These are phyloP conservation scores for Marasmarcha lunaedactyla DNA, from an alignment of 2,888 invertebrate species.

Conservation along the genomic window DNA sequence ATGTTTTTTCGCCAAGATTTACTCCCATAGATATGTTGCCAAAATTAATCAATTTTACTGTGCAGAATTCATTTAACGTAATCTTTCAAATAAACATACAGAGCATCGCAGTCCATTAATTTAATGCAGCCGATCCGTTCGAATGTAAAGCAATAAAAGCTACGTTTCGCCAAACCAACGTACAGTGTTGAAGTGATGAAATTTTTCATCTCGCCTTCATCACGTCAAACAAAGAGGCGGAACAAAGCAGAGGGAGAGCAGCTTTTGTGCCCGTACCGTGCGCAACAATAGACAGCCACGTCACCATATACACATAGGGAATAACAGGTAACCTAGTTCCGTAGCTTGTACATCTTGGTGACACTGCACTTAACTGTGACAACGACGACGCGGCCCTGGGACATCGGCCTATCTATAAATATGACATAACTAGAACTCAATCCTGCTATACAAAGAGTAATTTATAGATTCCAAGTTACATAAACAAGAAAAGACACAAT, in stretches of 20 bases:
- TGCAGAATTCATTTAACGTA: too few relatives aligned
- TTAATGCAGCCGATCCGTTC: conserved; percentile 16
- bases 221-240: conserved; percentile 61
- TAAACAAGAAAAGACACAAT: too few relatives aligned
- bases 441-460: not conserved
- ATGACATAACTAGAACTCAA: conserved; percentile 4
- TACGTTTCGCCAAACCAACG: conserved; percentile 19
- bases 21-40: too few relatives aligned
- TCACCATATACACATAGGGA: not conserved
- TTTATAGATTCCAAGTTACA: too few relatives aligned
- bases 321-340: not conserved
- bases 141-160: conserved; percentile 25
- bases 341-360: conserved; percentile 16
- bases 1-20: too few relatives aligned
- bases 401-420: conserved; percentile 15
- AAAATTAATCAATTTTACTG: too few relatives aligned
- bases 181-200: conserved; percentile 21
- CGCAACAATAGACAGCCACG: conserved; percentile 10
- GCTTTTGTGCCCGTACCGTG: conserved; percentile 54
- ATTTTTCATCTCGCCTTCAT: conserved; percentile 45
- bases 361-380: conserved; percentile 56
- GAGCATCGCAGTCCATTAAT: conserved; percentile 16
- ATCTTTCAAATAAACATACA: not conserved
- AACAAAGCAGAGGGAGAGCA: conserved; percentile 59
- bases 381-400: conserved; percentile 27